Percentiles rank a stretch among this genome's conserved stretches.
These are phyloP conservation scores for Xiphophorus hellerii DNA, from an alignment of 2,113 vertebrate genomes.

Conservation along the genomic window DNA sequence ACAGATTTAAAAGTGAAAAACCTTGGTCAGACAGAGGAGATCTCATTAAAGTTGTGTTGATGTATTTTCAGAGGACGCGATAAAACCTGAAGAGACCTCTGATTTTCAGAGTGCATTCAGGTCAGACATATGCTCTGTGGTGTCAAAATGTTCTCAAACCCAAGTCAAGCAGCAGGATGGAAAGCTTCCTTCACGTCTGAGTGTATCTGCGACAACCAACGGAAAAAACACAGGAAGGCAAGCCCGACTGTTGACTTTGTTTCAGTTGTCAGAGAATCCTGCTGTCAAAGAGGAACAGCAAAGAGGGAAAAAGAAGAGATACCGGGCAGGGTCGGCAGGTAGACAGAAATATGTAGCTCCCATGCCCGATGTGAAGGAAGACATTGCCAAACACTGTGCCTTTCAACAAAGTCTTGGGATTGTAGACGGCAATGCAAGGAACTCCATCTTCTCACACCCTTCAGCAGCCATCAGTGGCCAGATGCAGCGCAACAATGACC, in stretches of 20 bases:
- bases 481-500: not conserved
- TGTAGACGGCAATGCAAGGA: not conserved
- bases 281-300: conserved; percentile 6
- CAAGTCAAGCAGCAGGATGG: conserved; percentile 13
- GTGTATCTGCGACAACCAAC: not conserved
- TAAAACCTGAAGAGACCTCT: conserved; percentile 6
- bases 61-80: not conserved
- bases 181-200: conserved; percentile 14
- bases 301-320: conserved; percentile 25
- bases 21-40: not conserved
- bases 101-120: not conserved
- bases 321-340: conserved; percentile 13
- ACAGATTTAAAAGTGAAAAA: conserved; percentile 11
- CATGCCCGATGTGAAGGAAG: conserved; percentile 2
- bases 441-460: conserved; percentile 7
- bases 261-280: conserved; percentile 35
- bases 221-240: conserved; percentile 12
- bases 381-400: conserved; percentile 37
- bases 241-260: conserved; percentile 36
- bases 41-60: not conserved
- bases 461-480: conserved; percentile 30
- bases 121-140: not conserved
- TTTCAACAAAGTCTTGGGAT: conserved; percentile 60
- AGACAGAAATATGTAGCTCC: conserved; percentile 14
- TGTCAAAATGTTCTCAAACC: not conserved